These are phyloP conservation scores for Nannobrachium achirus DNA, from an alignment of 2,113 vertebrate species.

Conservation along the genomic window DNA sequence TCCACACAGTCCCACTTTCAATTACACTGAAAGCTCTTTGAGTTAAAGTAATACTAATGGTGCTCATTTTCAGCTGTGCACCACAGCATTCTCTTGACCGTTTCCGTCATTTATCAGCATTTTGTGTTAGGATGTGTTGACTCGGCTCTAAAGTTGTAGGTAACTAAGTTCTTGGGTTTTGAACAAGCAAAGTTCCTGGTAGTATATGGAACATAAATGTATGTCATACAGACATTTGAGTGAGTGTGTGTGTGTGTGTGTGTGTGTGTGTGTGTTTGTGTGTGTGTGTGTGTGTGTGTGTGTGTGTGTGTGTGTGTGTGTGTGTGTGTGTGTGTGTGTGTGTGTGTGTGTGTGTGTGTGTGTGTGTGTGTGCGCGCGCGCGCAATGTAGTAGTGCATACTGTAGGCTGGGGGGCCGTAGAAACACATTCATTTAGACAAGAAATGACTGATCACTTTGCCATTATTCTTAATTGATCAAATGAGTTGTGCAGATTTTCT, in stretches of 20 bases:
- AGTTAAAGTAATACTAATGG: conserved; percentile 59
- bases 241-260: background rate
- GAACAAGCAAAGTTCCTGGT: too few species aligned
- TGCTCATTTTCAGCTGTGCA: conserved; percentile 24
- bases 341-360: background rate
- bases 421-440: conserved; percentile 21
- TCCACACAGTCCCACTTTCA: background rate
- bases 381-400: too few species aligned
- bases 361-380: background rate
- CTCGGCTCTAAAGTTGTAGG: conserved; percentile 22
- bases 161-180: too few species aligned
- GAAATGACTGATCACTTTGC: conserved; percentile 57
- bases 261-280: conserved; percentile 6
- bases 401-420: background rate
- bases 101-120: conserved; percentile 42
- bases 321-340: background rate
- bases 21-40: conserved; percentile 21
- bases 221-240: background rate
- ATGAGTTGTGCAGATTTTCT: conserved; percentile 43
- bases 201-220: background rate
- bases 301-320: conserved; percentile 1
- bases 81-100: conserved; percentile 16
- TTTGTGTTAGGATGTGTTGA: conserved; percentile 19
- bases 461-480: conserved; percentile 48
- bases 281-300: conserved; percentile 5